A percentile compares a stretch with the other conserved stretches of the same genome.
Evolutionary conservation across 2,113 vertebrate genomes (phyloP).

Genomic region (Pollachius pollachius): DNA sequence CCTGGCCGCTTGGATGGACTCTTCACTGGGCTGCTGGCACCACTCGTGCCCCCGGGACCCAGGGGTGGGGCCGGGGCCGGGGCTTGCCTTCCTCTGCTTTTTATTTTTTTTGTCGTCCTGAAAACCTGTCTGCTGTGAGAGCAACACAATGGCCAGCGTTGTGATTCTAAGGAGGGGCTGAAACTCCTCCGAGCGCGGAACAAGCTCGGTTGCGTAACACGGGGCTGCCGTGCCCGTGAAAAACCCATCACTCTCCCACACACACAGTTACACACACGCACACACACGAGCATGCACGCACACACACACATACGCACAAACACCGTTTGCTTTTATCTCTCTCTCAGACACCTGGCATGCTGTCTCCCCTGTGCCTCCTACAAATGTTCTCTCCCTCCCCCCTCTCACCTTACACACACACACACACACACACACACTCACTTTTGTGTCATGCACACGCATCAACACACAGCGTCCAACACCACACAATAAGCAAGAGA

Average conservation of each 20-base stretch:
- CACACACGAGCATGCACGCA: too few relatives aligned
- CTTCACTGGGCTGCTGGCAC: too few relatives aligned
- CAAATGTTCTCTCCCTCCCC: slow-evolving; percentile 13
- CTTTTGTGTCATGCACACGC: too few relatives aligned
- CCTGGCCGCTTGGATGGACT: too few relatives aligned
- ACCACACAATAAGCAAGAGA: too few relatives aligned
- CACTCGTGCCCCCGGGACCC: not conserved
- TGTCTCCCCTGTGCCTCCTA: slow-evolving; percentile 20
- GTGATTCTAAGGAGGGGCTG: slow-evolving; percentile 64
- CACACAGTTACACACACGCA: too few relatives aligned
- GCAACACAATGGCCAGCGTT: slow-evolving; percentile 56
- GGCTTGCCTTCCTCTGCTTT: not conserved
- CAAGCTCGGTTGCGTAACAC: slow-evolving; percentile 65
- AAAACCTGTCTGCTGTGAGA: slow-evolving; percentile 53
- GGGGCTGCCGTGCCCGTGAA: slow-evolving; percentile 25
- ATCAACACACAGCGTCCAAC: too few relatives aligned
- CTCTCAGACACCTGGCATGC: slow-evolving; percentile 50
- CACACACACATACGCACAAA: too few relatives aligned
- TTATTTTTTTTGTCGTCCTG: not conserved
- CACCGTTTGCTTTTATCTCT: slow-evolving; percentile 23
- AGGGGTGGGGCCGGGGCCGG: not conserved
- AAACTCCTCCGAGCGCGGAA: slow-evolving; percentile 63
- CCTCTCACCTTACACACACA: too few relatives aligned
- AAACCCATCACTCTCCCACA: too few relatives aligned
- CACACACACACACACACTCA: too few relatives aligned